Evolutionary conservation across 2,113 vertebrate species (phyloP).

Genomic region (Pandion haliaetus): DNA sequence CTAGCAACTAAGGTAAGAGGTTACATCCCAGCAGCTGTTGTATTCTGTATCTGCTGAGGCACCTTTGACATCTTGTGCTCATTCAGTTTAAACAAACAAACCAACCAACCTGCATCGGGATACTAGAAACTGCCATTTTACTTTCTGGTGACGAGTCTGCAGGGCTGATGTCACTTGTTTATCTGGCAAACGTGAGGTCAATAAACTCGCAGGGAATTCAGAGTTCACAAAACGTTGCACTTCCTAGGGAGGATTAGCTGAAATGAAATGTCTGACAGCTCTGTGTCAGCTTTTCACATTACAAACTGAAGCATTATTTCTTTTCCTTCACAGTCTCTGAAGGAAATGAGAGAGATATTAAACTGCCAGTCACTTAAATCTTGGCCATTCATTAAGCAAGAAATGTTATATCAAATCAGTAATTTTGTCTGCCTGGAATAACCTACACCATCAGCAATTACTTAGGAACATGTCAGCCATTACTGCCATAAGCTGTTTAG

Average conservation of each 20-base stretch:
- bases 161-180: constrained; percentile 1
- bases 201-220: constrained; percentile 10
- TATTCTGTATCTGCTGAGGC: background rate
- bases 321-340: constrained; percentile 3
- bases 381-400: constrained; percentile 34
- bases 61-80: background rate
- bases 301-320: constrained; percentile 14
- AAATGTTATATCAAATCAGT: background rate
- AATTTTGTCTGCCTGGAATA: background rate
- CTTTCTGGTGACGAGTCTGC: background rate
- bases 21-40: background rate
- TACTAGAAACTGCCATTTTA: background rate
- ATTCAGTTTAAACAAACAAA: background rate
- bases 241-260: constrained; percentile 8
- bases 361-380: constrained; percentile 20
- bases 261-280: constrained; percentile 29
- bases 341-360: constrained; percentile 21
- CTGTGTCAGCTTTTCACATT: constrained; percentile 33
- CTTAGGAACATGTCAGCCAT: background rate
- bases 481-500: background rate
- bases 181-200: background rate
- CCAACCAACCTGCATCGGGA: background rate
- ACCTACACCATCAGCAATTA: background rate
- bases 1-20: background rate
- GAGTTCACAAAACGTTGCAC: background rate